phyloP scores from a whole-genome alignment of 2,888 invertebrate genomes.

The Chrysodeixis includens region DNA sequence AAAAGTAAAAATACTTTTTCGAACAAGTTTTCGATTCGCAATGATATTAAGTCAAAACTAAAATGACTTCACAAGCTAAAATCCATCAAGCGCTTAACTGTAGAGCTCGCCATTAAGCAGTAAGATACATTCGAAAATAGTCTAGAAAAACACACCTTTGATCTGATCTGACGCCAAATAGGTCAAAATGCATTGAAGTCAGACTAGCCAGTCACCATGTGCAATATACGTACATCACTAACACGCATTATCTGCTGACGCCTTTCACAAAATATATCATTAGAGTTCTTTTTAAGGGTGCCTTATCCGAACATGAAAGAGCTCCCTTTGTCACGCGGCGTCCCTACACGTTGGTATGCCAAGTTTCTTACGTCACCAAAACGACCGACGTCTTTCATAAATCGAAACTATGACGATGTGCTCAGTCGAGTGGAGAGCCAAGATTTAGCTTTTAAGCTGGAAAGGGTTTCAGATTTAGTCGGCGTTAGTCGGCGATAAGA shows the following conservation, averaged over 20 bases:
- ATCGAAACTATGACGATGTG: not conserved
- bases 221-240: not conserved
- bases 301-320: constrained; percentile 19
- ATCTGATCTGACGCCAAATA: too few relatives aligned
- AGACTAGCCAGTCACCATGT: not conserved
- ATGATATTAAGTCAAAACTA: too few relatives aligned
- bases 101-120: too few relatives aligned
- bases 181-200: too few relatives aligned
- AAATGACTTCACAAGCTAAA: too few relatives aligned
- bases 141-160: too few relatives aligned
- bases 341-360: constrained; percentile 16
- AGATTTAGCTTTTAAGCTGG: not conserved
- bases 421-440: not conserved
- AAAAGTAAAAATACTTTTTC: too few relatives aligned
- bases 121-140: too few relatives aligned
- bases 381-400: not conserved
- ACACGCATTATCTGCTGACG: constrained; percentile 8
- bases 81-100: too few relatives aligned
- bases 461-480: not conserved
- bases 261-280: constrained; percentile 18
- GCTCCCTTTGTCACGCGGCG: constrained; percentile 9
- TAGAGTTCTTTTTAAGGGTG: constrained; percentile 14
- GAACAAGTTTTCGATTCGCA: too few relatives aligned
- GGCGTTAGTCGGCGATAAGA: too few relatives aligned
- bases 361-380: constrained; percentile 14